A percentile compares a stretch with the other conserved stretches of the same genome.
Evolutionary conservation across 2,113 vertebrate species (phyloP).

Genomic region (Rhegmatorhina hoffmannsi): DNA sequence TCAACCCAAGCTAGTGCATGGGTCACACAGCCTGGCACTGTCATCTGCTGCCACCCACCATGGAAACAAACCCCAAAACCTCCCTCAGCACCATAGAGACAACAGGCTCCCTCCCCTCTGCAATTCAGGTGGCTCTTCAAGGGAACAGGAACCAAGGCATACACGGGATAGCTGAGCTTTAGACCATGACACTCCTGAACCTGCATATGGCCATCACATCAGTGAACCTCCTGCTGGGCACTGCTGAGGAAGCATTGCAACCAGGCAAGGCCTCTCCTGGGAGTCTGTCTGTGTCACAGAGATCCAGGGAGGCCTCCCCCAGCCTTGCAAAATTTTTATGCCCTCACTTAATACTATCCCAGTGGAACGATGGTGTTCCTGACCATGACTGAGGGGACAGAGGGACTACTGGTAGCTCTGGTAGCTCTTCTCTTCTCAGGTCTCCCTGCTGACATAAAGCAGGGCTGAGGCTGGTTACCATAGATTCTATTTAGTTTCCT

Average conservation of each 20-base stretch:
- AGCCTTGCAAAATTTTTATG: neutral
- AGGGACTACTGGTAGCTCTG: neutral
- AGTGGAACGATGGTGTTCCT: neutral
- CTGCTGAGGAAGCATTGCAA: neutral
- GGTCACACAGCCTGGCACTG: neutral
- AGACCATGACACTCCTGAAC: neutral
- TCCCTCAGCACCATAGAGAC: neutral
- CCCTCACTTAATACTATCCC: neutral
- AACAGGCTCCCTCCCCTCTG: neutral
- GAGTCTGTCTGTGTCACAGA: neutral
- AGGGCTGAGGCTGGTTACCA: neutral
- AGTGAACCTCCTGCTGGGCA: neutral
- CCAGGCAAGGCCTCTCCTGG: neutral
- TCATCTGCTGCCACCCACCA: neutral
- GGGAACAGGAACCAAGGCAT: neutral
- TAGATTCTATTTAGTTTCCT: neutral
- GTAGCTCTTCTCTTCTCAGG: neutral
- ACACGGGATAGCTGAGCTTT: rapidly evolving
- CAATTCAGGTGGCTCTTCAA: neutral
- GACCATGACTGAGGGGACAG: neutral
- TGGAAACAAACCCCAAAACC: neutral
- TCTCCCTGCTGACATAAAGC: neutral
- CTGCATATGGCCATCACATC: rapidly evolving
- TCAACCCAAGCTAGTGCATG: neutral
- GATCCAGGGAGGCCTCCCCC: neutral